Evolutionary conservation across 2,113 vertebrate genomes (phyloP), one percentile per base, ranked within the genome.

Genomic region (Pontoporia blainvillei): DNA sequence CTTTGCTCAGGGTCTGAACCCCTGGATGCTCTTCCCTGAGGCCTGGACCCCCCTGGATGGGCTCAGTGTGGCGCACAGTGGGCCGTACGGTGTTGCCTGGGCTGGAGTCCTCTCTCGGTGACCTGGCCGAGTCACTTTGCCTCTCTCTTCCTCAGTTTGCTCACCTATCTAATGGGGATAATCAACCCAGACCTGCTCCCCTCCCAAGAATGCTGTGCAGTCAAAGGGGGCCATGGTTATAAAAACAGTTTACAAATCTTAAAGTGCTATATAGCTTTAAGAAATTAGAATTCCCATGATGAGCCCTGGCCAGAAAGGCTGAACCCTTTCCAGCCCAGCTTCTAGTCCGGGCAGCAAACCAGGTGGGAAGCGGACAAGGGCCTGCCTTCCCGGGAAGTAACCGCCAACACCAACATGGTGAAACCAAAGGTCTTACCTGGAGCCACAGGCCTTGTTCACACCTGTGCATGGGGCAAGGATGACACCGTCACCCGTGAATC

Each of bases 51-150:
- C 61, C n/a, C 54, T 31, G 21, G 20, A 18, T 27, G 2, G 41
- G 2, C 20, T 25, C 25, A 7, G 15, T 0, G 27, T 36, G 6
- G 29, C 2, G 1, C 25, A 20, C 3, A 5, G 10, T 11, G 31
- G 31, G 25, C 18, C 1, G 2, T 0, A 20, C 8, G 6, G 18
- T 20, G 3, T 6, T 20, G 2, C 41, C 83, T 15, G 46, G 25
- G 36, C 0, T 39, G 31, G 7, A 59, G 79, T 3, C 34, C 12
- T 67, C 0, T 0, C 21, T 27, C 1, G 0, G 21, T 17, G 9
- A 31, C 25, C 61, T 29, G 64, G 17, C 54, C 41, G 20, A 36
- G 34, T n/a, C 36, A 6, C 69, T 21, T 15, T 72, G n/a, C 11
- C 49, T 34, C 54, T 54, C 17, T 20, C 44, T 6, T 41, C n/a